Base-by-base conservation (phyloP, 35 echinoderm and acorn worm genomes). In the Holothuria glaberrima region DNA sequence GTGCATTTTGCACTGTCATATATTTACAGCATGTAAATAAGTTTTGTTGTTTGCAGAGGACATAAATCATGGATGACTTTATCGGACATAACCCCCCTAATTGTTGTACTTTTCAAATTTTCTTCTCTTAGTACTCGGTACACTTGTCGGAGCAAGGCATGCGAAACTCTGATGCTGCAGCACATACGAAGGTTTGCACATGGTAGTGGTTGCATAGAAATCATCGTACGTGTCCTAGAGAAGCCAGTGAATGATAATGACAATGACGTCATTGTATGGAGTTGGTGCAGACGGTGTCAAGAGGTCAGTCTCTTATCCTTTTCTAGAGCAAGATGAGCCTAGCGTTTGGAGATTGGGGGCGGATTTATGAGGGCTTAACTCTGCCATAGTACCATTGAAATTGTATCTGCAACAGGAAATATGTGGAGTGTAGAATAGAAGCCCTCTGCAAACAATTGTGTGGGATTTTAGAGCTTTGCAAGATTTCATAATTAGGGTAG, bases 271-370 rank as follows among this genome's bases (percentile, higher is more conserved):
- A 78, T 99, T 22, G 90, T 93, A 72, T 99, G 97, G 97, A 99
- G 91, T 63, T 99, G 97, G 97, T 99, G 97, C 61, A 69, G 93
- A 5, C 93, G 76, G 45, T 99, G 97, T 82, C 90, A 92, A 86
- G 93, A 99, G 93, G 97, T 99, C 59, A 54, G 50, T 41, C 36
- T 41, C 7, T 41, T 41, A 41, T 41, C 2, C 7, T 41, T 41
- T 41, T 41, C 2, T 7, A 41, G 36, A n/a, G n/a, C n/a, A n/a
- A n/a, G n/a, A n/a, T n/a, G n/a, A n/a, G n/a, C n/a, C n/a, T n/a
- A n/a, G n/a, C n/a, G n/a, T n/a, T n/a, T n/a, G n/a, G n/a, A n/a
- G n/a, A n/a, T n/a, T n/a, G n/a, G n/a, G n/a, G n/a, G n/a, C n/a
- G n/a, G n/a, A n/a, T n/a, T n/a, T n/a, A n/a, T n/a, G n/a, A n/a